Percentiles rank a stretch among this genome's conserved stretches.
These are phyloP conservation scores for Pyrochroa serraticornis DNA, from an alignment of 2,888 invertebrate species.

Conservation along the genomic window DNA sequence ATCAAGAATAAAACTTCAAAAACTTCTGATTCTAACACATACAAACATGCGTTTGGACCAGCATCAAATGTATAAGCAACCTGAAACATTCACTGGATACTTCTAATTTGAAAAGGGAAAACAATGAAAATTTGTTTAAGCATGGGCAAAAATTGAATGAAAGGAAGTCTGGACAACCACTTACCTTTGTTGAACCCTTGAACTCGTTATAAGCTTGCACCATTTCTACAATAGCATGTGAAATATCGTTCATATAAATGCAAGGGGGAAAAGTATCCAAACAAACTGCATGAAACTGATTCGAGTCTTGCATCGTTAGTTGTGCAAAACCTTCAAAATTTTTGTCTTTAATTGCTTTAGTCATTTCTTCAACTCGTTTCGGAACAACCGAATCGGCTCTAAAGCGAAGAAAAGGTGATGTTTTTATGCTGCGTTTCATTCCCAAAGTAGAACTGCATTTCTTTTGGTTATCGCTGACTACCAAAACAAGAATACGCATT, in stretches of 20 bases:
- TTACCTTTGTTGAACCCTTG: constrained; percentile 67
- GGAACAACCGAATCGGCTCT: constrained; percentile 78
- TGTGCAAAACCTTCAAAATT: constrained; percentile 89
- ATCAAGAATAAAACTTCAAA: constrained; percentile 71
- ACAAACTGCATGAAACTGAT: constrained; percentile 94
- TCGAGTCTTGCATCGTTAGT: constrained; percentile 96
- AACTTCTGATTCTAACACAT: constrained; percentile 78
- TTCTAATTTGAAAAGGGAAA: too few relatives aligned
- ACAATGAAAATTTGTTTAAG: background rate
- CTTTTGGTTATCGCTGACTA: constrained; percentile 84
- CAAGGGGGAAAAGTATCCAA: constrained; percentile 94
- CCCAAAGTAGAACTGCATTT: constrained; percentile 86
- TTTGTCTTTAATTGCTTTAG: constrained; percentile 64
- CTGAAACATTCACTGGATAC: constrained; percentile 53
- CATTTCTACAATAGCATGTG: constrained; percentile 78
- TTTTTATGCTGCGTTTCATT: constrained; percentile 82
- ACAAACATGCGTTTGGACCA: constrained; percentile 95
- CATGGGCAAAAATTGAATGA: too few relatives aligned
- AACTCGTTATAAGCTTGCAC: constrained; percentile 83
- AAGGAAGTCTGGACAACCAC: background rate
- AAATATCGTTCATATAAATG: constrained; percentile 89
- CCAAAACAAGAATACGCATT: constrained; percentile 86
- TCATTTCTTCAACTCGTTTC: constrained; percentile 67
- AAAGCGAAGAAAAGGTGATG: constrained; percentile 81
- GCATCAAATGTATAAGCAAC: constrained; percentile 98